phyloP scores from a whole-genome alignment of 1,140 invertebrate species.

The Hyphantria cunea region DNA sequence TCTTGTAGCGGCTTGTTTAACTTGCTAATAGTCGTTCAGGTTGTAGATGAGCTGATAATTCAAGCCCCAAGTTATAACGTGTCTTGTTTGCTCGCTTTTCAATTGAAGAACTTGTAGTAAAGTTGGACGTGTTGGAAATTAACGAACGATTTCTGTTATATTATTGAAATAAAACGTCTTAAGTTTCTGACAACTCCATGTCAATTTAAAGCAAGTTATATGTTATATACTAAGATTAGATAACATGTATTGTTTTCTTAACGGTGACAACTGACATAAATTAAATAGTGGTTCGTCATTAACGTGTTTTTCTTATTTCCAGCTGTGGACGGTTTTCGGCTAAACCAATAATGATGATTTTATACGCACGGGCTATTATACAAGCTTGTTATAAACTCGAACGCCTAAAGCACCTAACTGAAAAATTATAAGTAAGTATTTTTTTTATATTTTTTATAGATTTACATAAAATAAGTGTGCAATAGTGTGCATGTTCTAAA shows the following conservation, averaged over 20 bases:
- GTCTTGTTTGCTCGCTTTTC: conserved; percentile 27
- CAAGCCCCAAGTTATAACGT: conserved; percentile 42
- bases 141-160: conserved; percentile 4
- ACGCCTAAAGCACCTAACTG: no score
- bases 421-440: no score
- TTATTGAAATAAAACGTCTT: conserved; percentile 9
- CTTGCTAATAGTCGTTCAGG: conserved; percentile 67
- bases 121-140: conserved; percentile 12
- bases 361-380: no score
- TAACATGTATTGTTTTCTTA: not conserved
- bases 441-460: no score
- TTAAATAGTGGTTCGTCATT: no score
- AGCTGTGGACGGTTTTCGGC: no score
- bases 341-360: no score
- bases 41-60: conserved; percentile 64
- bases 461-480: no score
- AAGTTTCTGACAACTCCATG: not conserved
- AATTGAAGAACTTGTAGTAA: conserved; percentile 11
- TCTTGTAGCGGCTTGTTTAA: conserved; percentile 64
- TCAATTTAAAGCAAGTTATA: not conserved
- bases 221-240: conserved; percentile 3
- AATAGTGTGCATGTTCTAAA: no score
- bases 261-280: not conserved
- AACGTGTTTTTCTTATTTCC: no score
- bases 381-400: no score